Conservation (phyloP, 2,888 invertebrate species). For the Drosophila aldrichi region DNA sequence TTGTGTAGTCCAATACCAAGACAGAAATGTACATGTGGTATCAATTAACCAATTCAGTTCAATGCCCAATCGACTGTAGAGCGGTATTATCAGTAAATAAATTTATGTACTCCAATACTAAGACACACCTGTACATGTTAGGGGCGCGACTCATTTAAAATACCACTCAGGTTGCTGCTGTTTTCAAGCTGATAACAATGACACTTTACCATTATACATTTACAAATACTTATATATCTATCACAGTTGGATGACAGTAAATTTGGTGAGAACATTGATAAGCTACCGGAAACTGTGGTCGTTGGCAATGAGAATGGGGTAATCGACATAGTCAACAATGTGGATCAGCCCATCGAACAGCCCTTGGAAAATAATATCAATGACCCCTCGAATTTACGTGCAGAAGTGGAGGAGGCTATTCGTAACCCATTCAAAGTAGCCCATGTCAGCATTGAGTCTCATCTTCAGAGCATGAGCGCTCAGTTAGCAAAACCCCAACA, state of each 20-base stretch:
- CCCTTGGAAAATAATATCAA: conserved; percentile 12
- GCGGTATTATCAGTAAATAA: conserved; percentile 35
- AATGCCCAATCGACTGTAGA: conserved; percentile 1
- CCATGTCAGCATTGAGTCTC: conserved; percentile 73
- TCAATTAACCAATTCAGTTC: conserved; percentile 4
- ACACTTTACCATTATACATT: conserved; percentile 8
- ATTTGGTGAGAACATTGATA: conserved; percentile 66
- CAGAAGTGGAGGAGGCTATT: conserved; percentile 69
- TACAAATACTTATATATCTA: background rate
- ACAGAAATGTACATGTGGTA: background rate
- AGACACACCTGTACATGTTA: background rate
- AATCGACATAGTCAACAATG: conserved; percentile 68
- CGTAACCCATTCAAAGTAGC: conserved; percentile 59
- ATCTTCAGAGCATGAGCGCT: conserved; percentile 73
- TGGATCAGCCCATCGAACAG: conserved; percentile 55
- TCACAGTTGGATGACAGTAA: conserved; percentile 52
- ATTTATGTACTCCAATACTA: conserved; percentile 1
- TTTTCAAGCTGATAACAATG: conserved; percentile 28
- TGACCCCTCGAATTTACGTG: conserved; percentile 44
- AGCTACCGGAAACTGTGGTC: conserved; percentile 63
- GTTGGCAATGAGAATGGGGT: conserved; percentile 33
- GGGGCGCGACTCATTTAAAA: conserved; percentile 26
- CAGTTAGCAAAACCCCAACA: conserved; percentile 73
- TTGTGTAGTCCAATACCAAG: background rate
- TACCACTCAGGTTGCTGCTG: background rate